Evolutionary conservation across 2,888 invertebrate genomes (phyloP), one percentile per base, ranked within the genome.

Genomic region (Siphonodentalium dalli): DNA sequence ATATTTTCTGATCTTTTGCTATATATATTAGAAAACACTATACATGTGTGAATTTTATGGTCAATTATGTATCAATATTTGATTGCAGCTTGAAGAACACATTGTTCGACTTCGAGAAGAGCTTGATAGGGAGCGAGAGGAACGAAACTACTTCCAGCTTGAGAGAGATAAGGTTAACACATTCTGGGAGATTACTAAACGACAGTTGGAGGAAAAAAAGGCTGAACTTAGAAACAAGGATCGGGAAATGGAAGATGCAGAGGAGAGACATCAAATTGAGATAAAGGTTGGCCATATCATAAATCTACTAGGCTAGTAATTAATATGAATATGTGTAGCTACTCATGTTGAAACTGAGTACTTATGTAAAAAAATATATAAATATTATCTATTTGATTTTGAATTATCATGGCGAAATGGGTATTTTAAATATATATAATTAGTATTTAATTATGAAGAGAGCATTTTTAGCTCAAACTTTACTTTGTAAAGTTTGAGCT

Each of bases 121-220:
- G 84, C 86, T 95, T 78, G 95, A 96, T 76, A 87, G 92, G 52
- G 96, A 97, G 82, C 85, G 96, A 71, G 96, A 96, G 81, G 96
- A 97, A 81, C 84, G 97, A 48, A 96, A 96, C 82, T 96, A 90
- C 80, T 96, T 94, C 74, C 96, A 96, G 83, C 82, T 96, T 71
- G 97, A 97, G 84, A 86, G 96, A 66, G 96, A 96, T 80, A 95
- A 95, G 55, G 77, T 96, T 15, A 87, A 93, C 66, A 92, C 92
- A 3, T 95, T 94, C 79, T 97, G 96, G 96, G 95, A 96, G 82
- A 93, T 96, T 48, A 91, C 94, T 0, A 87, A 92, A 65, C 88
- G 90, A 69, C 92, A 96, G 77, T 83, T 95, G 35, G 92, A 94
- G 74, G 92, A 93, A 83, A 87, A 88, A 11, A 88, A 88, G 75